A percentile compares a stretch with the other conserved stretches of the same genome.
Conservation (phyloP, 2,888 invertebrate genomes). For the Leucophenga maculata region DNA sequence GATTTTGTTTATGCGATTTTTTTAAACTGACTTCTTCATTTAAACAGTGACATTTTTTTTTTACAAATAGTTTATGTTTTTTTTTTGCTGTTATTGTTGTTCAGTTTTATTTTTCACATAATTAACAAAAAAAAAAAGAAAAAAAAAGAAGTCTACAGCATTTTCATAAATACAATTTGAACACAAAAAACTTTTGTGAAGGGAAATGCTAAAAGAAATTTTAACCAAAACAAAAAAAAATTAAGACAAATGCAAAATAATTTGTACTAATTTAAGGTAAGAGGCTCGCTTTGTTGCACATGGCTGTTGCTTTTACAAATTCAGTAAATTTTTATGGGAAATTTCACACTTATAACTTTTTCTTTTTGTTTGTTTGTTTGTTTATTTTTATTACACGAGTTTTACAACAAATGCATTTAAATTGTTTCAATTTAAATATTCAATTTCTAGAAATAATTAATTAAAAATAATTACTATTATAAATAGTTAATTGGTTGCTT, state of each 20-base stretch:
- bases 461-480: constrained; percentile 1
- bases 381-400: neutral
- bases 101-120: constrained; percentile 1
- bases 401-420: constrained; percentile 8
- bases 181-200: neutral
- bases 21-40: too few species aligned
- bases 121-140: neutral
- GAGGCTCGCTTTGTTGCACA: neutral
- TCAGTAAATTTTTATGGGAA: neutral
- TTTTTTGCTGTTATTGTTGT: too few species aligned
- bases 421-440: neutral
- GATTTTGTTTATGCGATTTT: too few species aligned
- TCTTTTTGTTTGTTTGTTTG: neutral
- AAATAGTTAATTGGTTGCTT: constrained; percentile 3
- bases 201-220: neutral
- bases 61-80: constrained; percentile 34
- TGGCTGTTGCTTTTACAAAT: neutral
- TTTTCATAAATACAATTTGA: neutral
- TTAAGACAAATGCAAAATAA: constrained; percentile 11
- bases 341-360: neutral
- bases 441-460: constrained; percentile 2
- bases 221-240: neutral
- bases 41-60: constrained; percentile 5
- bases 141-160: neutral
- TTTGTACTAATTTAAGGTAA: constrained; percentile 15